Base-by-base conservation (phyloP, 1,140 invertebrate species). In the Diplogasteroides magnus region DNA sequence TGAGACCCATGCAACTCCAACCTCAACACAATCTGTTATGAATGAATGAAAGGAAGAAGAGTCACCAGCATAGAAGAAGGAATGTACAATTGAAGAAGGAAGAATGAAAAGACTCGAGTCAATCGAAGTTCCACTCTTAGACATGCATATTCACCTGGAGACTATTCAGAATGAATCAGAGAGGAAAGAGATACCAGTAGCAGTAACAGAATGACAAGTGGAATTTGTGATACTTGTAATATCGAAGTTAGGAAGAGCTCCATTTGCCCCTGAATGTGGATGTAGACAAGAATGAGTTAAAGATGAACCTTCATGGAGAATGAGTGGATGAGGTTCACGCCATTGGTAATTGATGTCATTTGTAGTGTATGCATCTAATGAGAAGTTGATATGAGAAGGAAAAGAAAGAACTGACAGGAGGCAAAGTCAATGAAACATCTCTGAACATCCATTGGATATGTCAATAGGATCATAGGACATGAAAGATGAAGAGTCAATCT, bases 61-160 rank as follows among this genome's bases (percentile, higher is more conserved):
- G 86, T 84, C 69, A 87, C 84, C 19, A 76, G 74, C 85, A 86
- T 86, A 64, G 80, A 82, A 69, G 83, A 85, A 28, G 76, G 73
- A 59, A 77, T 73, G 55, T 77, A 76, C 2, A 76, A 60, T 66
- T 95, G 93, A 83, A 95, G 94, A 76, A 96, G 87, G 87, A 95
- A 95, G 88, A 95, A 96, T 86, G 90, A 92, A 89, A 95, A 96
- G 86, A 95, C 92, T 80, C 93, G 87, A 85, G 94, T 94, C 88
- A 96, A 94, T 76, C 93, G 87, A 76, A 96, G 86, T 85, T 94
- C 91, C 78, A 96, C 93, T 86, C 92, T 92, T 76, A 95, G 85
- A 84, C 93, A 96, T 87, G 92, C 94, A 88, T 95, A 96, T 3
- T 61, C 60, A 25, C 72, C 66, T 68, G 57, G 13, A 31, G 62